Percentiles rank a stretch among this genome's conserved stretches.
phyloP scores from a whole-genome alignment of 2,888 invertebrate species.

The Callosobruchus maculatus region DNA sequence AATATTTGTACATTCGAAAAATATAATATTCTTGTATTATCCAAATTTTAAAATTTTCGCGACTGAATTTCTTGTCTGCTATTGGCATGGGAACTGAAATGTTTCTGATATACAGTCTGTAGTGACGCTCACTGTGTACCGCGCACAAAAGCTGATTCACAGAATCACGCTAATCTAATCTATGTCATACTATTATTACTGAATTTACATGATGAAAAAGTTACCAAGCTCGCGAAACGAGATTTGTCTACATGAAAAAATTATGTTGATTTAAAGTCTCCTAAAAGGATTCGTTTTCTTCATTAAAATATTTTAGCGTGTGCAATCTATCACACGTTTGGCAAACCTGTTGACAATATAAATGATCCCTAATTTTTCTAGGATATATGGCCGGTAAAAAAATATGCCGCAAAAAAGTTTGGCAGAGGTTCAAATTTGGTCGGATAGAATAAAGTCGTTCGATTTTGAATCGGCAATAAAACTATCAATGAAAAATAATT shows the following conservation, averaged over 20 bases:
- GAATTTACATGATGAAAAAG: not conserved
- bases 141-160: not conserved
- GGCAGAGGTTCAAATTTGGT: not conserved
- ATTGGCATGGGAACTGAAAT: no score
- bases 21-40: no score
- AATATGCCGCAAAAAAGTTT: not conserved
- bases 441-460: not conserved
- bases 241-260: not conserved
- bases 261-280: not conserved
- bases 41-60: no score
- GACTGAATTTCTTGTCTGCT: no score
- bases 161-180: not conserved
- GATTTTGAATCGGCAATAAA: no score
- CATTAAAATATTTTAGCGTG: not conserved
- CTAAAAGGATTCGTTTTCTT: not conserved
- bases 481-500: no score
- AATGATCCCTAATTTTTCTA: not conserved
- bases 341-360: not conserved
- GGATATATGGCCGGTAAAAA: not conserved
- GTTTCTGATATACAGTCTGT: no score
- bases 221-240: not conserved
- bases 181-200: not conserved
- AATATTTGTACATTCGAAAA: no score
- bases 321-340: not conserved
- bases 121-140: no score